phyloP scores from a whole-genome alignment of 2,888 invertebrate genomes.

The Nyleta sp. region DNA sequence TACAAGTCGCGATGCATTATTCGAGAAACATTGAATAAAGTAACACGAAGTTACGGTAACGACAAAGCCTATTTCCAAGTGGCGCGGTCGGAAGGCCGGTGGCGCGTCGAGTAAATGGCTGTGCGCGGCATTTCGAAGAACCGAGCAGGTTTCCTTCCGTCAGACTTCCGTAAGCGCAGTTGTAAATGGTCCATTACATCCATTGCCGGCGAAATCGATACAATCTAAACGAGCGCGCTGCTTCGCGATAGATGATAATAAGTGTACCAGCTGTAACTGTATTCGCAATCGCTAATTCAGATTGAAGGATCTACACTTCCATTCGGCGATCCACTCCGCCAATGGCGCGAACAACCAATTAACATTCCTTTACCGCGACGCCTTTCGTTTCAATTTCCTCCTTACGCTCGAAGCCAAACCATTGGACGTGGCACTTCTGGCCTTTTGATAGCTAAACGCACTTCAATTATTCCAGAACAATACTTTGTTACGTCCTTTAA shows the following conservation, averaged over 20 bases:
- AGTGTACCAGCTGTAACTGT: conserved; percentile 4
- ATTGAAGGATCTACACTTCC: conserved; percentile 19
- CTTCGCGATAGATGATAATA: conserved; percentile 45
- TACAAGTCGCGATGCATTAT: conserved; percentile 3
- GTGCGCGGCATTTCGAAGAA: conserved; percentile 47
- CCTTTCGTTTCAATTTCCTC: too few species aligned
- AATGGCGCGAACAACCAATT: conserved; percentile 27
- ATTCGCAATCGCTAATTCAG: conserved; percentile 23
- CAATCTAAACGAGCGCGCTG: conserved; percentile 54
- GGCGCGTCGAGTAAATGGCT: conserved; percentile 28
- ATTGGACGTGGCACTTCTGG: too few species aligned
- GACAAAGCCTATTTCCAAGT: conserved; percentile 37
- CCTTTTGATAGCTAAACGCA: too few species aligned
- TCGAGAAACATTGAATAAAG: conserved; percentile 46
- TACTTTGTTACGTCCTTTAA: too few species aligned
- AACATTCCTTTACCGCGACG: background rate
- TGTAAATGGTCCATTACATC: conserved; percentile 57
- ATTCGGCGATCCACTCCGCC: background rate
- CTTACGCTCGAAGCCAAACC: too few species aligned
- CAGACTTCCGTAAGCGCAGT: conserved; percentile 45
- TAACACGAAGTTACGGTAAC: conserved; percentile 47
- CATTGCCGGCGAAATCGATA: conserved; percentile 53
- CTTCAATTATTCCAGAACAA: too few species aligned
- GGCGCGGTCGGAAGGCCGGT: conserved; percentile 22
- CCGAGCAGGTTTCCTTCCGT: conserved; percentile 45